Evolutionary conservation across 2,888 invertebrate genomes (phyloP).

Genomic region (Apodemia duryi): DNA sequence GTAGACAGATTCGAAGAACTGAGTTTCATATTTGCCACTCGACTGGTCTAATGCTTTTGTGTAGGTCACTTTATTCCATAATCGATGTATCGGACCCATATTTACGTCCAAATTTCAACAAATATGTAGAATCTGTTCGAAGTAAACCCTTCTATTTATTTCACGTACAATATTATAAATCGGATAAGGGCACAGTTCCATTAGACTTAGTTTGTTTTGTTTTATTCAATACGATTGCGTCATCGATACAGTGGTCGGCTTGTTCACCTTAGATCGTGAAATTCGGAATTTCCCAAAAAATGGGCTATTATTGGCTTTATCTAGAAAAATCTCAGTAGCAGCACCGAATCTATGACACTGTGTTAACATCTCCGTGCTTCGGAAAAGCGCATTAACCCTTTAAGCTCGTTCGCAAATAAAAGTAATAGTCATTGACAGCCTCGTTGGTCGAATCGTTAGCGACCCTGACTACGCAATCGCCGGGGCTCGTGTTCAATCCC

Average conservation of each 20-base stretch:
- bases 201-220: neutral
- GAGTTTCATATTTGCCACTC: constrained; percentile 50
- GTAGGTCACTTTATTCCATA: constrained; percentile 48
- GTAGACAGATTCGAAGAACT: constrained; percentile 59
- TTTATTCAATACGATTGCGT: neutral
- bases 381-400: too few species aligned
- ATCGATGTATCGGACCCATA: constrained; percentile 41
- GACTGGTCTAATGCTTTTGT: constrained; percentile 53
- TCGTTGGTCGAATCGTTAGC: too few species aligned
- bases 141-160: constrained; percentile 5
- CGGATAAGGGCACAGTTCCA: neutral
- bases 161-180: constrained; percentile 5
- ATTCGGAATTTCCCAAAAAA: too few species aligned
- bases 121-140: neutral
- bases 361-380: too few species aligned
- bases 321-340: too few species aligned
- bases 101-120: constrained; percentile 16
- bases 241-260: neutral
- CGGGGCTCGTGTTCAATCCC: too few species aligned
- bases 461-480: too few species aligned
- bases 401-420: too few species aligned
- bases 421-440: too few species aligned
- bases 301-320: too few species aligned
- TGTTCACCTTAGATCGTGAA: neutral
- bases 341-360: too few species aligned